A percentile compares a stretch with the other conserved stretches of the same genome.
phyloP scores from a whole-genome alignment of 1,140 invertebrate species.

The Zeugodacus cucurbitae region DNA sequence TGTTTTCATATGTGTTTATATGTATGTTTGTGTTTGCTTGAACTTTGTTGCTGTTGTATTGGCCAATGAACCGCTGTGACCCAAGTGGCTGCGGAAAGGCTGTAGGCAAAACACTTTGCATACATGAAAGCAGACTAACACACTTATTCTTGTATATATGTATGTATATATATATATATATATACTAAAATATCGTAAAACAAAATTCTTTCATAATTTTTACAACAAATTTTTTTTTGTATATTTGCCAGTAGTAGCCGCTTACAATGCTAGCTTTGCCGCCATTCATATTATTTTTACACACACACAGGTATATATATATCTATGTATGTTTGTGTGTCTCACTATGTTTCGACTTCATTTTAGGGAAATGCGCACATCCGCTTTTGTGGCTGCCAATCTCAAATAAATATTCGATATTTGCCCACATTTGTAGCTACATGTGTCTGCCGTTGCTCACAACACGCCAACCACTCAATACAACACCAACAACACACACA shows the following conservation, averaged over 20 bases:
- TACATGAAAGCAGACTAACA: background rate
- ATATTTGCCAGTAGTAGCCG: background rate
- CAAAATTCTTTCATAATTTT: conserved; percentile 1
- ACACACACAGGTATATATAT: background rate
- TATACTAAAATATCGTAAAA: background rate
- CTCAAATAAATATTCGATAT: conserved; percentile 6
- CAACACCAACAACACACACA: background rate
- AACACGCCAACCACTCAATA: background rate
- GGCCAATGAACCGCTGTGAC: conserved; percentile 8
- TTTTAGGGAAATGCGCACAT: conserved; percentile 9
- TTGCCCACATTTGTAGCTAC: background rate
- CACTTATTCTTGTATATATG: no score
- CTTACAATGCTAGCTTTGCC: background rate
- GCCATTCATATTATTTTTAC: background rate
- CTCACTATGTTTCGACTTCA: background rate
- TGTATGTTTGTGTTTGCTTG: background rate
- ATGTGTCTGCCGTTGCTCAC: background rate
- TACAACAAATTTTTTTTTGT: background rate
- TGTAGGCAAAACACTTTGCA: conserved; percentile 6
- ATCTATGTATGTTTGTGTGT: background rate
- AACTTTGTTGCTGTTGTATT: background rate
- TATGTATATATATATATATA: background rate
- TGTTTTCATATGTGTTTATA: background rate
- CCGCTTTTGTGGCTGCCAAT: background rate
- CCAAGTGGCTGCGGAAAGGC: background rate